Percentiles rank a stretch among this genome's conserved stretches.
These are phyloP conservation scores for Drosophila punjabiensis DNA, from an alignment of 1,140 invertebrate species.

Conservation along the genomic window DNA sequence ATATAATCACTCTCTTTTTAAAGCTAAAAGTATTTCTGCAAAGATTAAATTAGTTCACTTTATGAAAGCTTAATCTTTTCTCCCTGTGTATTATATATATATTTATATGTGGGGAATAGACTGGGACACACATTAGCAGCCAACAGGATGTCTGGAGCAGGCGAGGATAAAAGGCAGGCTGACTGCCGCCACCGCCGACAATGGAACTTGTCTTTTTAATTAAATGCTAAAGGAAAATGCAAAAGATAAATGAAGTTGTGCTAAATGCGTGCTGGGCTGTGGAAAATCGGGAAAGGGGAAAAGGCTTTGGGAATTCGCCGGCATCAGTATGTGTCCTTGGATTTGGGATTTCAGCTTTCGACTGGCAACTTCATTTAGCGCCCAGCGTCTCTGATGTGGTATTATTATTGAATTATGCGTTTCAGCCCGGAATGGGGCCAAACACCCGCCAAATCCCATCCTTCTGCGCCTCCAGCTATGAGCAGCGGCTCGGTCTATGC, in stretches of 20 bases:
- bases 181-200: constrained; percentile 62
- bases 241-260: constrained; percentile 84
- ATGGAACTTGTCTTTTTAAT: constrained; percentile 84
- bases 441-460: constrained; percentile 16
- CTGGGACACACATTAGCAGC: constrained; percentile 58
- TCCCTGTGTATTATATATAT: constrained; percentile 8
- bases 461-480: constrained; percentile 4
- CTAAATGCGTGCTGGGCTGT: constrained; percentile 78
- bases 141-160: constrained; percentile 69
- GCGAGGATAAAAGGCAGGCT: constrained; percentile 47
- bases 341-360: constrained; percentile 56
- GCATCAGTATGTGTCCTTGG: constrained; percentile 43
- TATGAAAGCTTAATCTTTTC: too few relatives aligned
- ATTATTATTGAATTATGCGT: constrained; percentile 78
- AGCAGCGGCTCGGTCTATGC: constrained; percentile 24
- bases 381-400: constrained; percentile 56
- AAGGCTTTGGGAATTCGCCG: constrained; percentile 20
- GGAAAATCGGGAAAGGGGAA: constrained; percentile 17
- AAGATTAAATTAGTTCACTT: background rate
- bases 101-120: constrained; percentile 14
- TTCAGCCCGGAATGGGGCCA: constrained; percentile 22
- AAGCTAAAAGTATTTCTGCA: background rate
- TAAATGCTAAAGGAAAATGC: constrained; percentile 83
- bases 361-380: constrained; percentile 58
- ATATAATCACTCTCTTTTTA: too few relatives aligned